A percentile compares a stretch with the other conserved stretches of the same genome.
phyloP scores from a whole-genome alignment of 2,113 vertebrate species.

The Crypturellus undulatus region DNA sequence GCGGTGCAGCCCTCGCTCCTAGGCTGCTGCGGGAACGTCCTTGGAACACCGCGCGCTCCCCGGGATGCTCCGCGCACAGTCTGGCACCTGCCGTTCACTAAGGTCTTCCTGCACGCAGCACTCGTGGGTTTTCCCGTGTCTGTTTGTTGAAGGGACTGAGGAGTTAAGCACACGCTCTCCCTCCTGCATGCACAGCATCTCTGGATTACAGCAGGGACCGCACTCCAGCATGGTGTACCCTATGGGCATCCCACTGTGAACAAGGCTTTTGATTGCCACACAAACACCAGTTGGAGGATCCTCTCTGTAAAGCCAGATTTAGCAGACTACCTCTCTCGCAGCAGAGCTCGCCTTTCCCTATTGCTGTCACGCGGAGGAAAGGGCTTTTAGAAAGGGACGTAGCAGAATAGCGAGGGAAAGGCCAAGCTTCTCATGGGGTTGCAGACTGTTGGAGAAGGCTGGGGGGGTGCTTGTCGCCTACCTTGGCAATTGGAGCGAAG shows the following conservation, averaged over 20 bases:
- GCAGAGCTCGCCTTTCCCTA: not conserved
- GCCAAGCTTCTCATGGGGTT: rapidly evolving
- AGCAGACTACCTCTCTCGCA: constrained; percentile 22
- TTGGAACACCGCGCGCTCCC: not conserved
- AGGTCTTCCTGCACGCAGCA: constrained; percentile 3
- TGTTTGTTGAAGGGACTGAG: not conserved
- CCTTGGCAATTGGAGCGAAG: constrained; percentile 46
- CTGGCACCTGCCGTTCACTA: not conserved
- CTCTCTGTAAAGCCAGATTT: not conserved
- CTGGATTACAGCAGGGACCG: not conserved
- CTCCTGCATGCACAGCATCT: not conserved
- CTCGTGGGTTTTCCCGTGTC: not conserved
- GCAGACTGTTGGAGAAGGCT: not conserved
- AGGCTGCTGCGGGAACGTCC: not conserved
- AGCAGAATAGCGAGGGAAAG: not conserved
- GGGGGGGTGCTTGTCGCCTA: not conserved
- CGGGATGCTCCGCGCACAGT: not conserved
- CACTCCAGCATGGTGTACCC: not conserved
- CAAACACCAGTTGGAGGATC: not conserved
- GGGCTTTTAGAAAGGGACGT: not conserved
- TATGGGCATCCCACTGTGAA: not conserved
- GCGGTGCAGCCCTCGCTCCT: not conserved
- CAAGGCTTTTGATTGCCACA: not conserved
- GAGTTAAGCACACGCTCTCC: rapidly evolving
- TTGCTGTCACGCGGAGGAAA: not conserved